Evolutionary conservation across 2,113 vertebrate genomes (phyloP), one percentile per base, ranked within the genome.

Genomic region (Chloropsis cyanopogon): DNA sequence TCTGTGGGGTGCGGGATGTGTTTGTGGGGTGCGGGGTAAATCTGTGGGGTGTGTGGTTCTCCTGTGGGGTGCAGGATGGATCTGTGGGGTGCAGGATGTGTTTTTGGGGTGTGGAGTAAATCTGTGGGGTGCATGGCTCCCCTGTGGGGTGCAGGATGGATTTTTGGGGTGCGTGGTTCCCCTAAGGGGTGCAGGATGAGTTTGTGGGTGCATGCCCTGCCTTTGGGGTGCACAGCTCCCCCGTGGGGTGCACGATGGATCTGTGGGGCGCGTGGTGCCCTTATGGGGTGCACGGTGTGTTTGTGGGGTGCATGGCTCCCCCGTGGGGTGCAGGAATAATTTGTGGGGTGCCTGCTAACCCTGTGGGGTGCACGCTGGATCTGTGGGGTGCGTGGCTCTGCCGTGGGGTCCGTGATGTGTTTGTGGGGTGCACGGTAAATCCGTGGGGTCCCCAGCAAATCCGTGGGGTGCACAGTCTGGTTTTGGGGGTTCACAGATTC

Each of bases 361-460:
- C 13, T 14, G 1, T 22, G 77, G 66, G 49, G 12, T 28, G 14
- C 28, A 9, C 0, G 2, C 2, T 10, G 3, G 2, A 7, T 33
- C 14, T 26, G 4, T 59, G 44, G 53, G 64, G 42, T 28, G 17
- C 11, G 9, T 28, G 44, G 35, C 7, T 56, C 22, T 33, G 14
- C 26, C 2, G 4, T 56, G 41, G 61, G 39, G 21, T 46, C 3
- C 4, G 2, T 3, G 33, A 23, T 9, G 39, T 2, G 16, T 47
- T 24, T 15, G 18, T 73, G 82, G 68, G 81, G 33, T 33, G 52
- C n/a, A 7, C 20, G 7, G 21, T n/a, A n/a, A n/a, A n/a, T n/a
- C n/a, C n/a, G n/a, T n/a, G n/a, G n/a, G n/a, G n/a, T n/a, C n/a
- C n/a, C n/a, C n/a, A n/a, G n/a, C n/a, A n/a, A n/a, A n/a, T n/a